phyloP scores from a whole-genome alignment of 1,140 invertebrate genomes.

The Nasonia longicornis region DNA sequence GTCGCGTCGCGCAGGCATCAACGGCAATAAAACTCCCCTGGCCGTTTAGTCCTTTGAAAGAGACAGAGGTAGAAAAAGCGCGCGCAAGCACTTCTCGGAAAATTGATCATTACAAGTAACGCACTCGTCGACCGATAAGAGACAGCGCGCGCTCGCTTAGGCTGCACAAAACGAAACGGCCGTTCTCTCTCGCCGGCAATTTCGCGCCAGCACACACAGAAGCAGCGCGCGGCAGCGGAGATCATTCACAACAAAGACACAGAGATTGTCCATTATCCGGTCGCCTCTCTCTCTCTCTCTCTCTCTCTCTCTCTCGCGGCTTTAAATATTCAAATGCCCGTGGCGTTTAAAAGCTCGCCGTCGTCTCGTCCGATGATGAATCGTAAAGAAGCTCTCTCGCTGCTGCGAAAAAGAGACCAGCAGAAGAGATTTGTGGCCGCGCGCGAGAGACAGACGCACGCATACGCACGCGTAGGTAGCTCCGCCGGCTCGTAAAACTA shows the following conservation, averaged over 20 bases:
- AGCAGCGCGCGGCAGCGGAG: not conserved
- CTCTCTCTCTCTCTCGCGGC: slow-evolving; percentile 1
- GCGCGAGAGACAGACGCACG: not conserved
- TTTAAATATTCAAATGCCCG: slow-evolving; percentile 40
- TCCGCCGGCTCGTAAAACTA: slow-evolving; percentile 65
- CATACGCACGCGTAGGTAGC: slow-evolving; percentile 56
- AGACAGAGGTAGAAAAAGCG: not conserved
- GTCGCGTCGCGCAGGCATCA: not conserved
- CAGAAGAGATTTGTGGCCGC: slow-evolving; percentile 54
- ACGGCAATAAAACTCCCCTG: not conserved
- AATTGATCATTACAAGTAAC: slow-evolving; percentile 19
- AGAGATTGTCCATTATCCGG: slow-evolving; percentile 41
- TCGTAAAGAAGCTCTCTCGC: slow-evolving; percentile 26
- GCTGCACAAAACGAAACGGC: slow-evolving; percentile 10
- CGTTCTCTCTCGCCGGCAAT: slow-evolving; percentile 8
- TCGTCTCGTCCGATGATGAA: slow-evolving; percentile 38
- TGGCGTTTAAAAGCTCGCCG: slow-evolving; percentile 20
- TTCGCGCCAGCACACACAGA: not conserved
- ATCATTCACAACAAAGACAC: slow-evolving; percentile 40
- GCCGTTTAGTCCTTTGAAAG: not conserved
- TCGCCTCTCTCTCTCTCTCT: not conserved
- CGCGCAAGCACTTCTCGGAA: slow-evolving; percentile 5
- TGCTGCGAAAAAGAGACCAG: slow-evolving; percentile 39
- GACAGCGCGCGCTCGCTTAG: not conserved
- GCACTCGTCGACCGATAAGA: slow-evolving; percentile 13